Evolutionary conservation across 2,113 vertebrate genomes (phyloP).

Genomic region (Malurus melanocephalus): DNA sequence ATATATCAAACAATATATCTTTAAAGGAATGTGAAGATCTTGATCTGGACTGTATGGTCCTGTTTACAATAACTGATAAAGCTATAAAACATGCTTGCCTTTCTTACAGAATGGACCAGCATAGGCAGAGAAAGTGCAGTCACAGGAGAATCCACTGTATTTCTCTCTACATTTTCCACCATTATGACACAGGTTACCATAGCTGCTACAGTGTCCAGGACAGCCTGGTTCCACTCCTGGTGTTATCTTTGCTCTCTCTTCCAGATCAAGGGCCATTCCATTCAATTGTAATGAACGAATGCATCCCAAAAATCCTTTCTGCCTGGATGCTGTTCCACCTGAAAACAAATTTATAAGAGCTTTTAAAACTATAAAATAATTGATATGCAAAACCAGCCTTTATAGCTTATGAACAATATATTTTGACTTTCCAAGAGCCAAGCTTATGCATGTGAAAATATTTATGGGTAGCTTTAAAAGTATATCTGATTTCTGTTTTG

Average conservation of each 20-base stretch:
- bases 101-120: slow-evolving; percentile 85
- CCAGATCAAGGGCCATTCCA: slow-evolving; percentile 85
- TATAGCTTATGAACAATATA: background rate
- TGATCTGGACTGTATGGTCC: background rate
- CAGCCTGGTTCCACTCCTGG: slow-evolving; percentile 89
- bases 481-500: background rate
- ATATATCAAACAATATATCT: background rate
- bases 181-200: slow-evolving; percentile 86
- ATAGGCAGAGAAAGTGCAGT: slow-evolving; percentile 84
- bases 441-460: background rate
- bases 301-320: slow-evolving; percentile 91
- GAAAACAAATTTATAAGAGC: slow-evolving; percentile 12
- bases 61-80: background rate
- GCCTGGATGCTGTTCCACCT: slow-evolving; percentile 93
- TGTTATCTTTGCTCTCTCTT: slow-evolving; percentile 86
- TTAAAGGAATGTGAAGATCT: background rate
- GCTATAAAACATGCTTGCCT: slow-evolving; percentile 68
- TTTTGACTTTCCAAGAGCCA: background rate
- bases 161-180: slow-evolving; percentile 84
- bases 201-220: slow-evolving; percentile 91
- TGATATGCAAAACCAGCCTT: background rate
- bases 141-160: slow-evolving; percentile 83
- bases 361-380: background rate
- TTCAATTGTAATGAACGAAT: slow-evolving; percentile 90
- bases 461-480: background rate